Conservation (phyloP, 1,140 invertebrate genomes). For the Philotrypesis tridentata region DNA sequence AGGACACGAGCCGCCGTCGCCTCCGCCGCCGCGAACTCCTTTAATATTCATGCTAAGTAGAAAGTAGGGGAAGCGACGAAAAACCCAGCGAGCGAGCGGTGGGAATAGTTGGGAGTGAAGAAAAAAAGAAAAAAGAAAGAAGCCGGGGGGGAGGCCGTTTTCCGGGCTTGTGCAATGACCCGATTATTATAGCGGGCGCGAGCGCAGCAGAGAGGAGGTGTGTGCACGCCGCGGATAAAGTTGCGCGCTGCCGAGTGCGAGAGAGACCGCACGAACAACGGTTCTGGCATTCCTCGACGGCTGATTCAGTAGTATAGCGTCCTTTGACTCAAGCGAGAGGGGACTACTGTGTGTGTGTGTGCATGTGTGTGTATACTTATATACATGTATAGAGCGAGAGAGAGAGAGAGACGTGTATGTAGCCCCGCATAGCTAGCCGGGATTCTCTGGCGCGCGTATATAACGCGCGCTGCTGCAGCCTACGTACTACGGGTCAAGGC, state of each 20-base stretch:
- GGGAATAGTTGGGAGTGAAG: too few relatives aligned
- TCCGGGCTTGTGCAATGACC: slow-evolving; percentile 43
- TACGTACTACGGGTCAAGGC: slow-evolving; percentile 43
- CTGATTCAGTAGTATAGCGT: slow-evolving; percentile 44
- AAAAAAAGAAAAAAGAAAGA: background rate
- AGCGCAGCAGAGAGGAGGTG: too few relatives aligned
- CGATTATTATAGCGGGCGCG: slow-evolving; percentile 35
- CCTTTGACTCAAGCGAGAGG: slow-evolving; percentile 39
- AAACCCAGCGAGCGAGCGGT: too few relatives aligned
- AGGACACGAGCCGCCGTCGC: too few relatives aligned
- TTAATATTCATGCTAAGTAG: too few relatives aligned
- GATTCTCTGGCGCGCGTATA: slow-evolving; percentile 10
- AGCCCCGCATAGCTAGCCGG: slow-evolving; percentile 18
- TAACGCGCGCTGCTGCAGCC: background rate
- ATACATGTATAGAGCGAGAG: too few relatives aligned
- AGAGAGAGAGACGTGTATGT: too few relatives aligned
- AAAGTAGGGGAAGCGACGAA: too few relatives aligned
- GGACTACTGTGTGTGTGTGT: background rate
- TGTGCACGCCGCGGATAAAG: slow-evolving; percentile 21
- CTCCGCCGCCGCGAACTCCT: too few relatives aligned
- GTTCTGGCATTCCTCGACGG: slow-evolving; percentile 48
- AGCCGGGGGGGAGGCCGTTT: background rate
- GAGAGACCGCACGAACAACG: slow-evolving; percentile 45
- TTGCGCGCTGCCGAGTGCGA: background rate
- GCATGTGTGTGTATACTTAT: background rate